phyloP scores from a whole-genome alignment of 2,888 invertebrate genomes.

The Drosophila phalerata region DNA sequence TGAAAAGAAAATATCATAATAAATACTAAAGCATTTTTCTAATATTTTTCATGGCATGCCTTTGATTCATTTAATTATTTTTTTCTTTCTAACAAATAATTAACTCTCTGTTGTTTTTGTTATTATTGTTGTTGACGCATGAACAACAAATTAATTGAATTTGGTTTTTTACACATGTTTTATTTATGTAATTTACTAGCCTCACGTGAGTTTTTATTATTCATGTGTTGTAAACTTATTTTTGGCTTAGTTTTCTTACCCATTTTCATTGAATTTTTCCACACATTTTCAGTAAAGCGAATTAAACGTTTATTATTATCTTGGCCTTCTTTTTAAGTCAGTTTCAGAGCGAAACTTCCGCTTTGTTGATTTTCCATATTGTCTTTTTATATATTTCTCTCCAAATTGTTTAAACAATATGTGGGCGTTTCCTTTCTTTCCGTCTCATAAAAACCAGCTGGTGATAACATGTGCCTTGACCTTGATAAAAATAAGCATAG shows the following conservation, averaged over 20 bases:
- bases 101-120: constrained; percentile 51
- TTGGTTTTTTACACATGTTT: constrained; percentile 45
- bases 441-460: background rate
- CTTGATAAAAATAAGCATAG: constrained; percentile 33
- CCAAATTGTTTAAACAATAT: background rate
- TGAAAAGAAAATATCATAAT: constrained; percentile 18
- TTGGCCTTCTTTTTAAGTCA: constrained; percentile 26
- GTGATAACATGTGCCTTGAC: constrained; percentile 37
- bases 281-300: constrained; percentile 43
- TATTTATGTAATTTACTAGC: constrained; percentile 58
- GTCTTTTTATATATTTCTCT: background rate
- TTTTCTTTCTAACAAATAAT: constrained; percentile 55
- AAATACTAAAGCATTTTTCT: constrained; percentile 41
- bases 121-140: constrained; percentile 55
- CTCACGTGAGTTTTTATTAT: constrained; percentile 39
- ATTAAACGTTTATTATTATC: constrained; percentile 54
- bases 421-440: background rate
- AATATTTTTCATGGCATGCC: constrained; percentile 60
- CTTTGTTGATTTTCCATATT: constrained; percentile 35
- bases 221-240: constrained; percentile 25
- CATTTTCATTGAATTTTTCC: constrained; percentile 38
- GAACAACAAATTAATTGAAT: constrained; percentile 60
- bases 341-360: constrained; percentile 31
- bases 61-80: constrained; percentile 26
- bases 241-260: constrained; percentile 30